phyloP scores from a whole-genome alignment of 2,113 vertebrate species.

The Gadus chalcogrammus region DNA sequence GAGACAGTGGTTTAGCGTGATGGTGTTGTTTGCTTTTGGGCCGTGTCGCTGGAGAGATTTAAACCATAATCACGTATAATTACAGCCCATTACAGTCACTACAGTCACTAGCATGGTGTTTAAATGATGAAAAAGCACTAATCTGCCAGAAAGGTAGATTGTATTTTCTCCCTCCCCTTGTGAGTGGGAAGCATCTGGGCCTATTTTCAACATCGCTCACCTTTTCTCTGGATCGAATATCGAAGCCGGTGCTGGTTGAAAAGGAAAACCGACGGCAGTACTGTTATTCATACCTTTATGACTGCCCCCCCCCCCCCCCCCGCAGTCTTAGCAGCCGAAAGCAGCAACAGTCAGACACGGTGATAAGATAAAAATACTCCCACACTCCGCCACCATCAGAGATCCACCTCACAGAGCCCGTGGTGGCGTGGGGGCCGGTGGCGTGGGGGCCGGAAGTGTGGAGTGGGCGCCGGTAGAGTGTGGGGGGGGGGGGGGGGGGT shows the following conservation, averaged over 20 bases:
- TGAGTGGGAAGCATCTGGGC: neutral
- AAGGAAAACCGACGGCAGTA: neutral
- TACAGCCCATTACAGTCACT: conserved; percentile 25
- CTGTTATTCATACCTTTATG: neutral
- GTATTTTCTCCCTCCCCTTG: neutral
- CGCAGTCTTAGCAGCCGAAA: neutral
- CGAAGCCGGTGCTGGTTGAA: neutral
- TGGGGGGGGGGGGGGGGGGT: neutral
- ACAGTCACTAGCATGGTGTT: neutral
- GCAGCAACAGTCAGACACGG: neutral
- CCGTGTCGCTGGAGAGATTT: conserved; percentile 18
- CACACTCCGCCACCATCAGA: too few species aligned
- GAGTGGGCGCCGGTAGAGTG: conserved; percentile 4
- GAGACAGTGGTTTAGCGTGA: conserved; percentile 20
- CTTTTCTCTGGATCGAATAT: neutral
- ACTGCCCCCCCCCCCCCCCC: too few species aligned
- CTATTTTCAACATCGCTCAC: neutral
- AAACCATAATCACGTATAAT: conserved; percentile 43
- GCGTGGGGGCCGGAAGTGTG: too few species aligned
- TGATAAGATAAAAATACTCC: neutral
- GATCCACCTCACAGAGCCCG: too few species aligned
- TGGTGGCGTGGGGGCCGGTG: too few species aligned
- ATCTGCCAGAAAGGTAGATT: conserved; percentile 31
- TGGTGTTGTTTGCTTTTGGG: conserved; percentile 25
- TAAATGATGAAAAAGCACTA: conserved; percentile 25